Percentiles rank a stretch among this genome's conserved stretches.
Conservation (phyloP, 2,113 vertebrate species). For the Triplophysa tibetana region DNA sequence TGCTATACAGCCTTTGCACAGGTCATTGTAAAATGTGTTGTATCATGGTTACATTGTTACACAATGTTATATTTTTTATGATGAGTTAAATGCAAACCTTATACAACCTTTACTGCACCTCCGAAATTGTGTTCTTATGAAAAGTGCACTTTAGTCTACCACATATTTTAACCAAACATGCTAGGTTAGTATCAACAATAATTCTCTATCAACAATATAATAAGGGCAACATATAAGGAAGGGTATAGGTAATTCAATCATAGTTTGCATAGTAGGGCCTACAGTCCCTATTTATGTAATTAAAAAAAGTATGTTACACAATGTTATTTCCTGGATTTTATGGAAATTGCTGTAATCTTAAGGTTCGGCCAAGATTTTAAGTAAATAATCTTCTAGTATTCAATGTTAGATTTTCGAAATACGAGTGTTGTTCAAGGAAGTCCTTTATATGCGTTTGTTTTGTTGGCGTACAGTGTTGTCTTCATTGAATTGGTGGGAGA, state of each 20-base stretch:
- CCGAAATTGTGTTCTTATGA: not conserved
- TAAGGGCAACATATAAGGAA: not conserved
- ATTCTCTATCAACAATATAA: not conserved
- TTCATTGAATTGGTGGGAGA: conserved; percentile 18
- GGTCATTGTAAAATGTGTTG: not conserved
- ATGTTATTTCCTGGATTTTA: not conserved
- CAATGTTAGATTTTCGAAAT: no score
- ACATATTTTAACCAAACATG: not conserved
- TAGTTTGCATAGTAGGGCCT: not conserved
- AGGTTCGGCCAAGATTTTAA: not conserved
- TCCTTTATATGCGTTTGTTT: not conserved
- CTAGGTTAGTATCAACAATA: not conserved
- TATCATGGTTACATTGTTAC: not conserved
- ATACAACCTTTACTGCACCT: conserved; percentile 26
- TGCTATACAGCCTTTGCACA: not conserved
- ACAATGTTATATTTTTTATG: not conserved
- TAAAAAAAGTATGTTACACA: not conserved
- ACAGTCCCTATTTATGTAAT: not conserved
- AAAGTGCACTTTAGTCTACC: conserved; percentile 28
- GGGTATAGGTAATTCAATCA: not conserved
- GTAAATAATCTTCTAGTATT: not conserved
- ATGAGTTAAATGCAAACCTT: conserved; percentile 20
- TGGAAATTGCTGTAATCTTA: not conserved
- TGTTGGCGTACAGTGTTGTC: not conserved
- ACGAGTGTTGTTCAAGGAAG: no score